Evolutionary conservation across 2,888 invertebrate species (phyloP).

Genomic region (Pseudanteris insignis): DNA sequence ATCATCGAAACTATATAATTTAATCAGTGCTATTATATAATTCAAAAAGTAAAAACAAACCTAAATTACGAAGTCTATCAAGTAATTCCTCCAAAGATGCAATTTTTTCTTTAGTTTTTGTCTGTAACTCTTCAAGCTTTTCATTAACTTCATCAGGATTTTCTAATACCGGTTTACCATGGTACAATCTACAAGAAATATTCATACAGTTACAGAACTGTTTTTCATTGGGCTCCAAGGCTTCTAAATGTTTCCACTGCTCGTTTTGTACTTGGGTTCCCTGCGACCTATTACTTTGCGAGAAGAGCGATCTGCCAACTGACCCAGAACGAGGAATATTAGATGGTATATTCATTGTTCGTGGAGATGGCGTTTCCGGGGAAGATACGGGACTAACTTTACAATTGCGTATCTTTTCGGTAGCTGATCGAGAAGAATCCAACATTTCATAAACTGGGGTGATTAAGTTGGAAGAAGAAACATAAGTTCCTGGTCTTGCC

Average conservation of each 20-base stretch:
- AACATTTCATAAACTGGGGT: conserved; percentile 60
- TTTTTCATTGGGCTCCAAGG: not conserved
- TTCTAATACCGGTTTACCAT: conserved; percentile 42
- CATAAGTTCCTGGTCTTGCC: conserved; percentile 40
- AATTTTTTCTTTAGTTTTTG: conserved; percentile 70
- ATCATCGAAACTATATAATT: too few relatives aligned
- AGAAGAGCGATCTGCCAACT: conserved; percentile 48
- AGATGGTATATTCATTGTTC: conserved; percentile 59
- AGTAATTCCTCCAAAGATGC: conserved; percentile 70
- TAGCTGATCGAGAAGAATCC: conserved; percentile 54
- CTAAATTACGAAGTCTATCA: conserved; percentile 68
- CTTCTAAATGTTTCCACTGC: not conserved
- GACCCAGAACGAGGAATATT: conserved; percentile 53
- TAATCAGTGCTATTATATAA: too few relatives aligned
- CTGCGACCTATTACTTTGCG: not conserved
- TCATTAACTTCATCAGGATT: conserved; percentile 41
- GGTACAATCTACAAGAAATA: conserved; percentile 54
- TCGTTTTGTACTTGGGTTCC: conserved; percentile 1
- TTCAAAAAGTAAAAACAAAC: conserved; percentile 3
- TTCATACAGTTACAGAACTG: conserved; percentile 53
- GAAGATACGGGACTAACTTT: conserved; percentile 62
- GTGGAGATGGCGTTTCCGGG: conserved; percentile 62
- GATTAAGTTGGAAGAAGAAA: conserved; percentile 46
- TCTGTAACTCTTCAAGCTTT: conserved; percentile 69
- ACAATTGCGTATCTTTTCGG: conserved; percentile 38